A percentile compares a stretch with the other conserved stretches of the same genome.
These are phyloP conservation scores for Sitophilus oryzae DNA, from an alignment of 1,140 invertebrate genomes.

Conservation along the genomic window DNA sequence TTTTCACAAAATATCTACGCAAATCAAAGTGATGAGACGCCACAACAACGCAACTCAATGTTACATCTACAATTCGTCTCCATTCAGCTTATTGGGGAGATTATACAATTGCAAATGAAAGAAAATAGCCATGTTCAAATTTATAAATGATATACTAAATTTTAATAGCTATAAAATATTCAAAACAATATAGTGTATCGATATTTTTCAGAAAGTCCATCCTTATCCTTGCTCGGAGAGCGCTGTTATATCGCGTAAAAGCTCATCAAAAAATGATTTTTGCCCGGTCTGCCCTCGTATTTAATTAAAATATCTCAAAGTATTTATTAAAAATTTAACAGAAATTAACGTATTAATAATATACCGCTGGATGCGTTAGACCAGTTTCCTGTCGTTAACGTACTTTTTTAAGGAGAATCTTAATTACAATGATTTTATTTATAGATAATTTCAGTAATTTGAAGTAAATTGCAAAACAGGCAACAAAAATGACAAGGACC, in stretches of 20 bases:
- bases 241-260: background rate
- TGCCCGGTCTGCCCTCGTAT: background rate
- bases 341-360: slow-evolving; percentile 26
- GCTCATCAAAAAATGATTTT: background rate
- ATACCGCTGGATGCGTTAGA: slow-evolving; percentile 21
- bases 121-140: too few species aligned
- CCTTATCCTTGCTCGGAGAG: background rate
- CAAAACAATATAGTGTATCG: too few species aligned
- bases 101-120: too few species aligned
- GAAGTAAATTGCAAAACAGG: slow-evolving; percentile 28
- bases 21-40: too few species aligned
- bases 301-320: slow-evolving; percentile 21
- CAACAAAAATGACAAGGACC: slow-evolving; percentile 20
- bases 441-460: slow-evolving; percentile 33
- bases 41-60: too few species aligned
- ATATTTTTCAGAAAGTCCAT: too few species aligned
- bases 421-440: slow-evolving; percentile 32
- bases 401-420: slow-evolving; percentile 18
- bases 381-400: slow-evolving; percentile 27
- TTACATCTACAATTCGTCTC: too few species aligned
- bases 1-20: too few species aligned
- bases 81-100: too few species aligned
- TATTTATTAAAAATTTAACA: slow-evolving; percentile 23
- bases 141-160: too few species aligned
- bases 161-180: too few species aligned